Evolutionary conservation across 2,797 vertebrate genomes (phyloP).

Genomic region (Pseudochirops cupreus): DNA sequence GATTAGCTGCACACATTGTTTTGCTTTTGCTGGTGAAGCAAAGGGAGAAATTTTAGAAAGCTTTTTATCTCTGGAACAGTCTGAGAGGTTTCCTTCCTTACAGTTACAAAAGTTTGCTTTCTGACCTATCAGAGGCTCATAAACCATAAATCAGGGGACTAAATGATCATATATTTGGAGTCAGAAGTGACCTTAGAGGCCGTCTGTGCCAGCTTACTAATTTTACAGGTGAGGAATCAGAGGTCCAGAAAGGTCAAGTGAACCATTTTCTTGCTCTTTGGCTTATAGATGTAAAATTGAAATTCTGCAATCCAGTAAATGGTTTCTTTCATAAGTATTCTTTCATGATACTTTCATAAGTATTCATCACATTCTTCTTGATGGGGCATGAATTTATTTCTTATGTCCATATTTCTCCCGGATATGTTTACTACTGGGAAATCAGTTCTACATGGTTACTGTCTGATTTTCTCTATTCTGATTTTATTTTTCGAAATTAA

Average conservation of each 20-base stretch:
- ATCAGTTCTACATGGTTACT: not conserved
- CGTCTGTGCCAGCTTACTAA: not conserved
- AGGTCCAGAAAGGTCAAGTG: not conserved
- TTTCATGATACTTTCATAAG: not conserved
- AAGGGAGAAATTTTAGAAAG: slow-evolving; percentile 17
- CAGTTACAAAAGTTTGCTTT: slow-evolving; percentile 13
- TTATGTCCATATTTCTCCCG: not conserved
- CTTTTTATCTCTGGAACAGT: not conserved
- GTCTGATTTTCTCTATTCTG: not conserved
- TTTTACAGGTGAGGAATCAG: not conserved
- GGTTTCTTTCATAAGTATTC: not conserved
- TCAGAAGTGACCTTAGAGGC: not conserved
- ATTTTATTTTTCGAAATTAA: not conserved
- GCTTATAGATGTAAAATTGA: not conserved
- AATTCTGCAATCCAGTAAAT: not conserved
- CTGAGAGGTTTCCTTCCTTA: not conserved
- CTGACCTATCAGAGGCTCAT: not conserved
- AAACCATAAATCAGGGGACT: not conserved
- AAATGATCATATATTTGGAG: not conserved
- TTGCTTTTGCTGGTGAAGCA: not conserved
- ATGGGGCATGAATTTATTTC: not conserved
- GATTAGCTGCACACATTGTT: not conserved
- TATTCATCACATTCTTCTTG: not conserved
- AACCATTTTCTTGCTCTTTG: not conserved
- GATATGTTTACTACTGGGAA: not conserved